A percentile compares a stretch with the other conserved stretches of the same genome.
phyloP scores from a whole-genome alignment of 2,797 vertebrate species.

The Parauchenoglanis punctatus region DNA sequence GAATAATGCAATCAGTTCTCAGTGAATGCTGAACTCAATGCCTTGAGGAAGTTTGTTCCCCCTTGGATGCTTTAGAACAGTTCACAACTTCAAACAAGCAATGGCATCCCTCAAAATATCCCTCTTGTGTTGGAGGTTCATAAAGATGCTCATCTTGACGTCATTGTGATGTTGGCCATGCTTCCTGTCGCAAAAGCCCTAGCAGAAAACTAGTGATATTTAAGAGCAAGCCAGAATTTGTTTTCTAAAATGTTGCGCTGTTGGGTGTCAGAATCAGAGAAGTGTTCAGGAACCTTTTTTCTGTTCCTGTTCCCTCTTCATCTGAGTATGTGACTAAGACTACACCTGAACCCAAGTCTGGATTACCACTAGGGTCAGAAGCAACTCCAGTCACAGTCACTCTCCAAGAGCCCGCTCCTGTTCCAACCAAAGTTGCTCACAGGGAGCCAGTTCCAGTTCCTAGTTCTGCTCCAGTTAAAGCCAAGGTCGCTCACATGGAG shows the following conservation, averaged over 20 bases:
- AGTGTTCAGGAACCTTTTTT: background rate
- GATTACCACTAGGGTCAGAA: too few relatives aligned
- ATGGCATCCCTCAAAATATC: background rate
- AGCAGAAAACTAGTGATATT: background rate
- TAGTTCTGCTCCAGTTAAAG: too few relatives aligned
- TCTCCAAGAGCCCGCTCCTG: too few relatives aligned
- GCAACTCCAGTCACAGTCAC: too few relatives aligned
- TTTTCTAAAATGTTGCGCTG: background rate
- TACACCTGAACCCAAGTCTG: too few relatives aligned
- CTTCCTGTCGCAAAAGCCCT: background rate
- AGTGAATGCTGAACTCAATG: background rate
- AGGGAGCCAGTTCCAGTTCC: too few relatives aligned
- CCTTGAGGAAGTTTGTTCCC: background rate
- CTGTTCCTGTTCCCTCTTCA: too few relatives aligned
- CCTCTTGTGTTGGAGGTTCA: background rate
- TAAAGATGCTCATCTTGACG: background rate
- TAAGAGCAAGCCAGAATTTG: background rate
- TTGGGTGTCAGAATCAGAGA: background rate
- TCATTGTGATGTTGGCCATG: background rate
- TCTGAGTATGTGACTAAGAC: too few relatives aligned
- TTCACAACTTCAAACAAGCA: background rate
- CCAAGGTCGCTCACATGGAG: too few relatives aligned
- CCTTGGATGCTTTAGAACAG: background rate
- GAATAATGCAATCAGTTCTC: background rate
- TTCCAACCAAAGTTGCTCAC: too few relatives aligned